These are phyloP conservation scores for Platycercus adscitus DNA, from an alignment of 2,113 vertebrate species.

Conservation along the genomic window DNA sequence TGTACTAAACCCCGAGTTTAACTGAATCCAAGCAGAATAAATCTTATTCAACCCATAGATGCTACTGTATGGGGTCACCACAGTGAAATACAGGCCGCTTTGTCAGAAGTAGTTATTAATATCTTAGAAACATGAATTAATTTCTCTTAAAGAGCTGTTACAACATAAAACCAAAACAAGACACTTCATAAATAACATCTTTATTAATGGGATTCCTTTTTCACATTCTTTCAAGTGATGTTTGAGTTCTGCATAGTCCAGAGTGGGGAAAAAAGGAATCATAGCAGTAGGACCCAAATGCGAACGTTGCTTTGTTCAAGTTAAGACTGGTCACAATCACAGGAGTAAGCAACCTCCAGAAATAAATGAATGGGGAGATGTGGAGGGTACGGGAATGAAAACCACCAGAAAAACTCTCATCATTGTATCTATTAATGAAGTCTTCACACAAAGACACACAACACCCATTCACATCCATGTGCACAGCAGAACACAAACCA, in stretches of 20 bases:
- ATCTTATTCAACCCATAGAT: not conserved
- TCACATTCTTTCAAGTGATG: conserved; percentile 48
- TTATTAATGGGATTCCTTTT: conserved; percentile 52
- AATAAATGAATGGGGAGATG: not conserved
- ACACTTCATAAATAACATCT: conserved; percentile 36
- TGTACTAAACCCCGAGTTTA: not conserved
- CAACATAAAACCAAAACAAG: conserved; percentile 12
- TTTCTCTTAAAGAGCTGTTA: not conserved
- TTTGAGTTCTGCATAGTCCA: conserved; percentile 56
- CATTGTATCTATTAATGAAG: not conserved
- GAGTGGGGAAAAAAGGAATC: not conserved
- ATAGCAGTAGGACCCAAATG: not conserved
- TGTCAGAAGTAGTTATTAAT: not conserved
- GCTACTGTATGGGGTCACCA: not conserved
- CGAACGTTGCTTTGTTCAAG: not conserved
- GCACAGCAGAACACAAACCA: not conserved
- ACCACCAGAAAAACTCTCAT: not conserved
- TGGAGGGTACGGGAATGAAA: not conserved
- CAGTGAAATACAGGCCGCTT: not conserved
- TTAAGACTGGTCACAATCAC: not conserved
- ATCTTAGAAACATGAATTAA: not conserved
- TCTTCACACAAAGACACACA: conserved; percentile 35
- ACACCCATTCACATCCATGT: not conserved
- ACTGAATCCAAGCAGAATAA: not conserved
- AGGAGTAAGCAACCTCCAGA: not conserved